phyloP scores from a whole-genome alignment of 2,797 vertebrate genomes.

The Poecilia picta region DNA sequence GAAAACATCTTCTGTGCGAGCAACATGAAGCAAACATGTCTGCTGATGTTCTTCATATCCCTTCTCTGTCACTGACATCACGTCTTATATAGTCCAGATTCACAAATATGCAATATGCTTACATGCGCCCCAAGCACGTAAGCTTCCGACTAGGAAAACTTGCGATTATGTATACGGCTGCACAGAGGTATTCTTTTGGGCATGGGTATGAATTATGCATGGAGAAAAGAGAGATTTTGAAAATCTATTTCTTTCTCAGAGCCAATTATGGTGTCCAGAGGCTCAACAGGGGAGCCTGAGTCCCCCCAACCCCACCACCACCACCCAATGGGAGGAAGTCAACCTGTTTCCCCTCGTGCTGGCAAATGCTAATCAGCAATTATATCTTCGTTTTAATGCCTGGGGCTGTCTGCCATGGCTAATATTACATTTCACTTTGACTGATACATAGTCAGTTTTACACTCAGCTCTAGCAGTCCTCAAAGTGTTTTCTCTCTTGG shows the following conservation, averaged over 20 bases:
- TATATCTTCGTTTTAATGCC: slow-evolving; percentile 64
- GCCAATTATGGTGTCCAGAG: slow-evolving; percentile 75
- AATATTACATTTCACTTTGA: slow-evolving; percentile 46
- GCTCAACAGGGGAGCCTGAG: slow-evolving; percentile 66
- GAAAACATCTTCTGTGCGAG: neutral
- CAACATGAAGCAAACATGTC: slow-evolving; percentile 9
- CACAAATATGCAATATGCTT: slow-evolving; percentile 5
- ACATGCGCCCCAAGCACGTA: slow-evolving; percentile 11
- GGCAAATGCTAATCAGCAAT: slow-evolving; percentile 76
- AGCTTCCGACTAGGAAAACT: slow-evolving; percentile 28
- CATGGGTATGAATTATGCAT: slow-evolving; percentile 77
- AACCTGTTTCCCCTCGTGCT: slow-evolving; percentile 66
- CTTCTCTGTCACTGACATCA: neutral
- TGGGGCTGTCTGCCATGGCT: slow-evolving; percentile 44
- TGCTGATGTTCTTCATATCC: slow-evolving; percentile 13
- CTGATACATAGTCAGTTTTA: slow-evolving; percentile 38
- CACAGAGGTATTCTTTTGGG: slow-evolving; percentile 67
- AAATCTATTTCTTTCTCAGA: slow-evolving; percentile 75
- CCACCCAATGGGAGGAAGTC: slow-evolving; percentile 57
- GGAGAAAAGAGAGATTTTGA: slow-evolving; percentile 64
- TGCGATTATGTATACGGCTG: slow-evolving; percentile 49
- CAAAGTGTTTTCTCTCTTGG: neutral
- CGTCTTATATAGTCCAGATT: slow-evolving; percentile 12
- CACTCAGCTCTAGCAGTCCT: slow-evolving; percentile 14
- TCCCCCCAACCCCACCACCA: slow-evolving; percentile 32